phyloP scores from a whole-genome alignment of 2,797 vertebrate genomes.

The Sebastiscus albofasciatus region DNA sequence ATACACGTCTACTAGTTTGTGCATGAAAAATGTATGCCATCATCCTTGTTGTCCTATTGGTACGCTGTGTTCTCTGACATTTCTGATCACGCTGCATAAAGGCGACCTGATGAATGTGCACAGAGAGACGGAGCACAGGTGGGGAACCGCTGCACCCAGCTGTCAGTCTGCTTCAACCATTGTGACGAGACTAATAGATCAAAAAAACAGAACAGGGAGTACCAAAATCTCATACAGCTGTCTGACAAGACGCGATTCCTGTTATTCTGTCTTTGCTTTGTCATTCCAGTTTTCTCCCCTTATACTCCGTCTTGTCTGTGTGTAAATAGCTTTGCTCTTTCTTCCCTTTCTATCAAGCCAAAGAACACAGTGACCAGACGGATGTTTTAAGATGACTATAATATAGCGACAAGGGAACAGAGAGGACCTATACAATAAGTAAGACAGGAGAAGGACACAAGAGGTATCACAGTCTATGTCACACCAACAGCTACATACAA shows the following conservation, averaged over 20 bases:
- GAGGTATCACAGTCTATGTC: neutral
- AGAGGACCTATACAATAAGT: neutral
- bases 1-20: neutral
- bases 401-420: conserved; percentile 9
- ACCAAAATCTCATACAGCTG: conserved; percentile 5
- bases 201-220: neutral
- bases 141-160: conserved; percentile 16
- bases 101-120: conserved; percentile 4
- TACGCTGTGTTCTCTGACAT: conserved; percentile 17
- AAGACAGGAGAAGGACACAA: neutral
- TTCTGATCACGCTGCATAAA: conserved; percentile 23
- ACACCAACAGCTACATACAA: neutral
- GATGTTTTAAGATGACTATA: conserved; percentile 18
- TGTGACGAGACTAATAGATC: conserved; percentile 23
- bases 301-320: neutral
- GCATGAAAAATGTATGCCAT: too few relatives aligned
- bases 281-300: neutral
- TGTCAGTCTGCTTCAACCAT: conserved; percentile 28
- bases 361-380: conserved; percentile 9
- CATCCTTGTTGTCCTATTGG: neutral
- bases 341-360: neutral
- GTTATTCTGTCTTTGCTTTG: neutral
- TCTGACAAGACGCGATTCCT: neutral
- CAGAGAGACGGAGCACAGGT: neutral
- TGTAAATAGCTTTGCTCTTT: neutral